These are phyloP conservation scores for Scomber colias DNA, from an alignment of 2,113 vertebrate genomes.

Conservation along the genomic window DNA sequence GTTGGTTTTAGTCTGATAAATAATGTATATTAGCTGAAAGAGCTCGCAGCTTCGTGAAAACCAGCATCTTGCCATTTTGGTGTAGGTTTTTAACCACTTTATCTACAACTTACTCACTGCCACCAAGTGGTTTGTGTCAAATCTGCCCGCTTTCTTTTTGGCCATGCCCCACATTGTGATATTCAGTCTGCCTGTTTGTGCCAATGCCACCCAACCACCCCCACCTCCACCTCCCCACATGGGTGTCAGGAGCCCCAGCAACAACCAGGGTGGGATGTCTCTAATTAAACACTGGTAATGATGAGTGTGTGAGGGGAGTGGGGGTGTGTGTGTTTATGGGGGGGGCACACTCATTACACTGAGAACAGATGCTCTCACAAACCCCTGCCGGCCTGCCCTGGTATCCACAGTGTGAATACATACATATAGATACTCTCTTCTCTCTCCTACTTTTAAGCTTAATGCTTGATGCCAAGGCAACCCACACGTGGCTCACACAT, in stretches of 20 bases:
- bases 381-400: constrained; percentile 69
- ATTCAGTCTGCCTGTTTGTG: constrained; percentile 6
- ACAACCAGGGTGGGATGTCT: constrained; percentile 68
- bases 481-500: constrained; percentile 43
- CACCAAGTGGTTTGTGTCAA: constrained; percentile 31
- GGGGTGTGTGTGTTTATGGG: constrained; percentile 2
- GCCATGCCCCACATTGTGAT: constrained; percentile 5
- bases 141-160: background rate
- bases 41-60: constrained; percentile 3
- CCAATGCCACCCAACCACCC: background rate
- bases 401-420: constrained; percentile 64
- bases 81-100: background rate
- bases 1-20: constrained; percentile 44
- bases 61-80: background rate
- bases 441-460: constrained; percentile 23
- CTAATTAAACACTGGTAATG: constrained; percentile 83
- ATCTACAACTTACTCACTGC: constrained; percentile 30
- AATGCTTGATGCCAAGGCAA: constrained; percentile 33
- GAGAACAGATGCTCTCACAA: constrained; percentile 80
- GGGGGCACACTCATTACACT: constrained; percentile 65
- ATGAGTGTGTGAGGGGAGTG: constrained; percentile 63
- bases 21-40: constrained; percentile 39
- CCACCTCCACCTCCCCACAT: constrained; percentile 7
- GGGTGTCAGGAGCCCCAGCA: constrained; percentile 53
- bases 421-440: constrained; percentile 55